Evolutionary conservation across 1,140 invertebrate species (phyloP), one percentile per base, ranked within the genome.

Genomic region (Drosophila suzukii): DNA sequence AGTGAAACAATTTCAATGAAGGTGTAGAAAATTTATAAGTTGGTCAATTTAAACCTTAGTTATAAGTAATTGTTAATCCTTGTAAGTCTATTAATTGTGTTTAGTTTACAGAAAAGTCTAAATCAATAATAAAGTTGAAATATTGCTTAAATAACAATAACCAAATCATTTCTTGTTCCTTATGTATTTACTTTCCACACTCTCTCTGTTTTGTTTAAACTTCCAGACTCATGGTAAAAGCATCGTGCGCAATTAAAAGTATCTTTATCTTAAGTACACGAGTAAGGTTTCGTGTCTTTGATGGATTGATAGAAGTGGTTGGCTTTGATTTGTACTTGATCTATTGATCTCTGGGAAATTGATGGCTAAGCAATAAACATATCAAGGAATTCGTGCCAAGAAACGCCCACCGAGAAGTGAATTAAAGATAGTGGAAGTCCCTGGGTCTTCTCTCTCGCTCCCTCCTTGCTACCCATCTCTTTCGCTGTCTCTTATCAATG

Each of bases 331-430:
- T 46, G 38, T 20, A 56, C 58, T 53, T 71, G 67, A 57, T 39
- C 34, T 56, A 68, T 63, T 30, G 41, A 49, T 77, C 27, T 30
- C 36, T 15, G 10, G 20, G 20, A 46, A 38, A 24, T 20, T 7
- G 50, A 58, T 55, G 49, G 36, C 58, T 34, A 10, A 51, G 68
- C 78, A 81, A 86, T 88, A 82, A 86, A 82, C 75, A 88, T 79
- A 82, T 86, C 79, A 70, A 50, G 51, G 38, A 34, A 49, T 66
- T 24, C 43, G 72, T 61, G 63, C 57, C 60, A 75, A 46, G 49
- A 46, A 67, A 78, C 71, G 83, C 83, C 75, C 75, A 83, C 72
- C 32, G n/a, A 46, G 49, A 38, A 51, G 56, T 17, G 55, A 60
- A 20, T 30, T 43, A 20, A 24, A 43, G 50, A 50, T 51, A 30